Evolutionary conservation across 2,888 invertebrate genomes (phyloP).

Genomic region (Anoncus sp.): DNA sequence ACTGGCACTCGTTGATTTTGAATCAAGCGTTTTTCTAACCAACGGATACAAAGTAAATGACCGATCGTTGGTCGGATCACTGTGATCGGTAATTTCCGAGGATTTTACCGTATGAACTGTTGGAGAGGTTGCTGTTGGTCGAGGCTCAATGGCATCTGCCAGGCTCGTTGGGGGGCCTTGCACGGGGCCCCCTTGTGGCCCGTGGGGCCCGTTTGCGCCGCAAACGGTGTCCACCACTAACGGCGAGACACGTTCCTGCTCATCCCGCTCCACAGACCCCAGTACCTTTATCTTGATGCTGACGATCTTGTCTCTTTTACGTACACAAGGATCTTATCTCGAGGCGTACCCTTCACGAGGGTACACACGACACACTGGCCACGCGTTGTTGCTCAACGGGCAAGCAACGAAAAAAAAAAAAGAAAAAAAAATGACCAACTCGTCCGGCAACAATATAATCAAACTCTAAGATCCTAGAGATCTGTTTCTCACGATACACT

Average conservation of each 20-base stretch:
- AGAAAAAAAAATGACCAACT: background rate
- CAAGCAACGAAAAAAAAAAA: background rate
- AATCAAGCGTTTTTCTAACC: constrained; percentile 20
- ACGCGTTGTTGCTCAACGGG: background rate
- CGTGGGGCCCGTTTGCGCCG: constrained; percentile 72
- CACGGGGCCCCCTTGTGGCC: constrained; percentile 76
- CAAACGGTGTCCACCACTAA: constrained; percentile 77
- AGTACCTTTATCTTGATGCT: constrained; percentile 80
- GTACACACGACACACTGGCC: constrained; percentile 59
- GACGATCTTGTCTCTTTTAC: constrained; percentile 66
- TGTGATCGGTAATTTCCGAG: constrained; percentile 18
- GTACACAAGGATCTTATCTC: constrained; percentile 65
- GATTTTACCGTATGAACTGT: constrained; percentile 1
- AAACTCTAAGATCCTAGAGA: constrained; percentile 4
- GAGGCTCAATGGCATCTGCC: constrained; percentile 68
- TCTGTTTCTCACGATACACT: constrained; percentile 19
- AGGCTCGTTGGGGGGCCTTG: constrained; percentile 78
- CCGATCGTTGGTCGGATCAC: constrained; percentile 10
- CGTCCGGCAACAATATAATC: constrained; percentile 11
- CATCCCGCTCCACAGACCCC: constrained; percentile 74
- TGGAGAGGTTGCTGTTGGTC: constrained; percentile 58
- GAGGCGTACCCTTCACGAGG: constrained; percentile 76
- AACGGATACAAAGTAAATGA: constrained; percentile 21
- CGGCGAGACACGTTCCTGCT: constrained; percentile 77
- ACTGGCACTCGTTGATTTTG: constrained; percentile 25